These are phyloP conservation scores for Serinus canaria DNA, from an alignment of 2,113 vertebrate genomes.

Conservation along the genomic window DNA sequence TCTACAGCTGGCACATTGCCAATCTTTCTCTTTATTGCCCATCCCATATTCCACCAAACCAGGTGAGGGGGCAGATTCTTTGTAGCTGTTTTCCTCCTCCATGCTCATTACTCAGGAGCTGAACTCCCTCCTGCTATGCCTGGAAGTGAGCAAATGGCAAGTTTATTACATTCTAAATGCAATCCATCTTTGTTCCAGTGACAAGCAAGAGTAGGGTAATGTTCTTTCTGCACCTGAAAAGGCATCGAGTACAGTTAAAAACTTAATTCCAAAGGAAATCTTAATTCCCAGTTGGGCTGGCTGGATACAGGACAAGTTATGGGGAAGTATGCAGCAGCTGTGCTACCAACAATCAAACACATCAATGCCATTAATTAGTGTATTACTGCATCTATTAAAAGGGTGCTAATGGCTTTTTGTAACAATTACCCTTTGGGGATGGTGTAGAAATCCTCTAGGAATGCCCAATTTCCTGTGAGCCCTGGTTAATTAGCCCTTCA, in stretches of 20 bases:
- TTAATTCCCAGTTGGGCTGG: not conserved
- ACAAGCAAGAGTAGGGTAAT: not conserved
- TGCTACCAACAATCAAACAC: not conserved
- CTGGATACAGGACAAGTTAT: not conserved
- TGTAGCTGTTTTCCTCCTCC: not conserved
- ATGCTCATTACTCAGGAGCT: not conserved
- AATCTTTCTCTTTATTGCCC: not conserved
- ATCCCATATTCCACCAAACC: not conserved
- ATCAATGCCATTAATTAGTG: constrained; percentile 7
- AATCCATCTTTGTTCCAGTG: not conserved
- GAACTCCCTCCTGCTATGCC: not conserved
- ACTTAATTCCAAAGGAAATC: not conserved
- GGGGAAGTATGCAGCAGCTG: not conserved
- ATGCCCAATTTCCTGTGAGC: constrained; percentile 49
- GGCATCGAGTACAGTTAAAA: not conserved
- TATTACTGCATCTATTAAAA: constrained; percentile 31
- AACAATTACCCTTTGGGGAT: constrained; percentile 11
- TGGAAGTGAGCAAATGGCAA: not conserved
- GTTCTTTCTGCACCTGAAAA: not conserved
- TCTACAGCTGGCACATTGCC: not conserved
- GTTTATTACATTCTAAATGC: not conserved
- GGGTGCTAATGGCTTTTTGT: constrained; percentile 36
- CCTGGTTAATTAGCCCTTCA: constrained; percentile 1
- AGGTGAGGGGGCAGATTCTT: not conserved
- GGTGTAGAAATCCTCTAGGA: constrained; percentile 21